Conservation (phyloP, 2,888 invertebrate species). For the Mystacides longicornis region DNA sequence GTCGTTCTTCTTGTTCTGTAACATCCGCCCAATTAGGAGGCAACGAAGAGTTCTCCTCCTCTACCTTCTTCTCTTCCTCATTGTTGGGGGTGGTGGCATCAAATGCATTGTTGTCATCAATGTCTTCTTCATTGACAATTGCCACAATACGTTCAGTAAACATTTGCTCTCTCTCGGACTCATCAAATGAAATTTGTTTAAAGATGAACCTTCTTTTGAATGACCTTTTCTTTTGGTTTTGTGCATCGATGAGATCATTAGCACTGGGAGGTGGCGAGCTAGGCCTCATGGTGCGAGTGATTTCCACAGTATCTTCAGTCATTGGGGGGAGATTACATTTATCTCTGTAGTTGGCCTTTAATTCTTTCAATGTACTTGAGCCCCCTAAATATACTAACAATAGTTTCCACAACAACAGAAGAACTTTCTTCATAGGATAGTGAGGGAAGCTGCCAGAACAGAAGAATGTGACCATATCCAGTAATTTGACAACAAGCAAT, state of each 20-base stretch:
- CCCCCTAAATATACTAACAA: slow-evolving; percentile 90
- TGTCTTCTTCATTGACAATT: slow-evolving; percentile 48
- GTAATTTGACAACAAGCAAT: slow-evolving; percentile 76
- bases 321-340: slow-evolving; percentile 65
- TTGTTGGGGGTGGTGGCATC: slow-evolving; percentile 33
- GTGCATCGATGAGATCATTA: slow-evolving; percentile 79
- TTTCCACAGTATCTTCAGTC: slow-evolving; percentile 89
- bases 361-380: slow-evolving; percentile 69
- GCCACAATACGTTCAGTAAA: slow-evolving; percentile 58
- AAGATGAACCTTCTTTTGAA: slow-evolving; percentile 71
- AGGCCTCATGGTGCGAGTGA: slow-evolving; percentile 89
- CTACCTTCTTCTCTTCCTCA: slow-evolving; percentile 2
- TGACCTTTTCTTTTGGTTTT: slow-evolving; percentile 69
- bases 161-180: slow-evolving; percentile 61
- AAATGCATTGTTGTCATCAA: slow-evolving; percentile 50
- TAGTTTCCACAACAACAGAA: slow-evolving; percentile 92
- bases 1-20: slow-evolving; percentile 10
- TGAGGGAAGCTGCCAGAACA: slow-evolving; percentile 94
- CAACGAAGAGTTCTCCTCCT: slow-evolving; percentile 3
- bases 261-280: slow-evolving; percentile 93
- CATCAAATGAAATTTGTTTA: slow-evolving; percentile 89
- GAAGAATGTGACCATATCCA: slow-evolving; percentile 94
- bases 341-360: slow-evolving; percentile 65
- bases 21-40: slow-evolving; percentile 12
- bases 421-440: slow-evolving; percentile 97